Evolutionary conservation across 2,888 invertebrate genomes (phyloP).

Genomic region (Palloptera scutellata): DNA sequence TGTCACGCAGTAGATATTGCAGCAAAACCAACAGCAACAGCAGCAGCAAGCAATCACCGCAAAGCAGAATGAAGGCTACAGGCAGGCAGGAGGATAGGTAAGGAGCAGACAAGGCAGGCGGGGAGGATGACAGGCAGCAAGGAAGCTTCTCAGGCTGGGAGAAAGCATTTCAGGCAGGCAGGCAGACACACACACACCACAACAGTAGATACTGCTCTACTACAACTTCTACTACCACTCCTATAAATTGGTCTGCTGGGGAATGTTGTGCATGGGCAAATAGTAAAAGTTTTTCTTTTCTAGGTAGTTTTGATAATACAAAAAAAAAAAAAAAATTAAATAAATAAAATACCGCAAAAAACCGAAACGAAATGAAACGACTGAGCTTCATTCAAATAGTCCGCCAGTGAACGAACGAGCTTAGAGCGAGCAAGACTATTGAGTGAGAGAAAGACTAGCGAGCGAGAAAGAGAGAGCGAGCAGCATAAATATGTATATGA

Average conservation of each 20-base stretch:
- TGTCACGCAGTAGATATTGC: neutral
- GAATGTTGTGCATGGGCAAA: slow-evolving; percentile 24
- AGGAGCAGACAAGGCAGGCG: too few relatives aligned
- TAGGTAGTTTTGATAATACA: slow-evolving; percentile 15
- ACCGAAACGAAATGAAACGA: neutral
- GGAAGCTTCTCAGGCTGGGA: too few relatives aligned
- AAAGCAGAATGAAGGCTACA: too few relatives aligned
- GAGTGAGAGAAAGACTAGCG: neutral
- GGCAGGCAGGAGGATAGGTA: too few relatives aligned
- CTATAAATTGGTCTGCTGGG: slow-evolving; percentile 2
- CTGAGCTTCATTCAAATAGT: neutral
- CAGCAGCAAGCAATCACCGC: neutral
- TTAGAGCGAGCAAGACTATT: neutral
- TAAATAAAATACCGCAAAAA: neutral
- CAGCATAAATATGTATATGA: neutral
- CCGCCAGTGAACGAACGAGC: neutral
- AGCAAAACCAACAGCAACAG: neutral
- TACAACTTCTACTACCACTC: neutral
- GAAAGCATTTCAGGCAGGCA: neutral
- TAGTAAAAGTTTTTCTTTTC: slow-evolving; percentile 25
- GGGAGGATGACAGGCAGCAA: neutral
- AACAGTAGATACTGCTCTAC: too few relatives aligned
- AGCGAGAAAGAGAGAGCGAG: neutral
- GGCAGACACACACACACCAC: too few relatives aligned
- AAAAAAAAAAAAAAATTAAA: slow-evolving; percentile 8